A percentile compares a stretch with the other conserved stretches of the same genome.
Conservation (phyloP, 2,113 vertebrate genomes). For the Arvicanthis niloticus region DNA sequence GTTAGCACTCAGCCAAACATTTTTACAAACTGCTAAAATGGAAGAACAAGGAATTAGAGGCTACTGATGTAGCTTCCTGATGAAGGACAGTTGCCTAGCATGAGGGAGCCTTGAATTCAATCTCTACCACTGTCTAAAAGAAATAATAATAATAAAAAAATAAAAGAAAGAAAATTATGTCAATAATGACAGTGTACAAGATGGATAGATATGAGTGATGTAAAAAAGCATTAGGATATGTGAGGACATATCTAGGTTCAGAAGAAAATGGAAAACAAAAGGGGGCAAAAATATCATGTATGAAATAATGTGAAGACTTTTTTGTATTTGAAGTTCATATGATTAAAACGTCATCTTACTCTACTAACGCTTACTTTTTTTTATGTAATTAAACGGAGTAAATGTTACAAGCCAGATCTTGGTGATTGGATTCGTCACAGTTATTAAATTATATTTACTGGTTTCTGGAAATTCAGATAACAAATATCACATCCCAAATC, state of each 20-base stretch:
- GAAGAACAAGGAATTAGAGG: neutral
- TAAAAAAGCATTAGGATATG: too few relatives aligned
- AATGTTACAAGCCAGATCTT: conserved; percentile 43
- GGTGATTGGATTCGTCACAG: conserved; percentile 47
- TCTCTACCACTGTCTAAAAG: neutral
- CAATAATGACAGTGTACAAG: neutral
- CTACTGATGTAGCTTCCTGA: neutral
- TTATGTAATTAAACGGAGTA: conserved; percentile 52
- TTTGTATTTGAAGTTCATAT: neutral
- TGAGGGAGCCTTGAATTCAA: too few relatives aligned
- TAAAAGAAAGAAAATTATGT: neutral
- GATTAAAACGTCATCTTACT: conserved; percentile 44
- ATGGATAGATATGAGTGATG: neutral
- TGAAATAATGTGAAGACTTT: neutral
- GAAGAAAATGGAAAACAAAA: neutral
- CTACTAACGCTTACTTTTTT: neutral
- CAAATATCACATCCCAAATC: conserved; percentile 53
- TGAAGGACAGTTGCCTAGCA: neutral
- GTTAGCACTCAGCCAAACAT: neutral
- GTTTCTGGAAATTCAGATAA: conserved; percentile 68
- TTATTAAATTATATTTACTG: conserved; percentile 65
- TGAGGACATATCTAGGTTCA: neutral
- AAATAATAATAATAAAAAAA: neutral
- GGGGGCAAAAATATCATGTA: neutral
- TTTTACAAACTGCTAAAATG: neutral